phyloP scores from a whole-genome alignment of 2,113 vertebrate species.

The Halcyon malimbica region DNA sequence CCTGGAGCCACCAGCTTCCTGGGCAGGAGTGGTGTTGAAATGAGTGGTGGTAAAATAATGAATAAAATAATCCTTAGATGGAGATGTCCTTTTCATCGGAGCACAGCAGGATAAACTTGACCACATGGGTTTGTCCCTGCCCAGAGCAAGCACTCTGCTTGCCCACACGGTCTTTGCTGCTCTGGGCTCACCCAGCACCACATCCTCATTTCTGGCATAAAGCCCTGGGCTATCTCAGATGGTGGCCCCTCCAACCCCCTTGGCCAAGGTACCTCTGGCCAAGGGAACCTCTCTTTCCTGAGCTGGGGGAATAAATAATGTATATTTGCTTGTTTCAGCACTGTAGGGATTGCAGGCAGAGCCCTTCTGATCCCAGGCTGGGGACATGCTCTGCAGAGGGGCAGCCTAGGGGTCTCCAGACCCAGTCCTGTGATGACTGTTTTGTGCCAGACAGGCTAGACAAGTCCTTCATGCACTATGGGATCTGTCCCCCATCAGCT shows the following conservation, averaged over 20 bases:
- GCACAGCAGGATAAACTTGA: background rate
- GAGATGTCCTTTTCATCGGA: background rate
- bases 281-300: background rate
- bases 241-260: background rate
- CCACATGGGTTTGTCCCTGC: background rate
- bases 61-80: background rate
- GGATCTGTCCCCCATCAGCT: background rate
- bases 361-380: background rate
- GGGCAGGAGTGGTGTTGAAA: background rate
- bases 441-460: background rate
- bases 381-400: background rate
- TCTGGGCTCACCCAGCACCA: background rate
- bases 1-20: background rate
- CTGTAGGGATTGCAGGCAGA: background rate
- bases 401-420: background rate
- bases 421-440: background rate
- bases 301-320: background rate
- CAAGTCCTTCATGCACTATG: background rate
- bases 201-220: background rate
- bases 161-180: background rate
- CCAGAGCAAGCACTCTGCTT: background rate
- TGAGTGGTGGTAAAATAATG: background rate
- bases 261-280: background rate
- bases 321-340: background rate
- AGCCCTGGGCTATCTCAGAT: background rate